Percentiles rank a stretch among this genome's conserved stretches.
phyloP scores from a whole-genome alignment of 2,797 vertebrate species.

The Leuciscus waleckii region DNA sequence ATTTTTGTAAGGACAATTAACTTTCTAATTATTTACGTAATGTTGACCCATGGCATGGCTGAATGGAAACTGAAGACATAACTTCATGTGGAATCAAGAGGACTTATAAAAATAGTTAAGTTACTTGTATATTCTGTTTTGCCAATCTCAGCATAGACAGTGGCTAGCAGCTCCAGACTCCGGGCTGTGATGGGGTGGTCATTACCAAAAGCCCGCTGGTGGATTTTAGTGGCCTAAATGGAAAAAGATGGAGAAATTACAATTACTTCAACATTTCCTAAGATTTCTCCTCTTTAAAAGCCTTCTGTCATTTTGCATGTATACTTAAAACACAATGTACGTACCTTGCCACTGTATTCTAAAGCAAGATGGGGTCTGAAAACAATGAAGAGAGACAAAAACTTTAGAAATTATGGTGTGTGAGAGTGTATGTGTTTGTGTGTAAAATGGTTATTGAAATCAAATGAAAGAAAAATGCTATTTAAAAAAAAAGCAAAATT shows the following conservation, averaged over 20 bases:
- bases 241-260: background rate
- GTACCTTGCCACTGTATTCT: slow-evolving; percentile 84
- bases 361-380: slow-evolving; percentile 82
- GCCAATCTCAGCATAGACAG: slow-evolving; percentile 82
- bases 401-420: background rate
- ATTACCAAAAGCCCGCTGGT: slow-evolving; percentile 81
- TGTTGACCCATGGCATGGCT: background rate
- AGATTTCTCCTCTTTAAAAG: slow-evolving; percentile 2
- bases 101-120: background rate
- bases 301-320: background rate
- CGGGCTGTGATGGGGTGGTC: slow-evolving; percentile 81
- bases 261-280: slow-evolving; percentile 7
- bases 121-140: slow-evolving; percentile 84
- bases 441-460: background rate
- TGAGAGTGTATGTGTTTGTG: background rate
- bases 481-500: background rate
- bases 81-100: background rate
- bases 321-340: slow-evolving; percentile 44
- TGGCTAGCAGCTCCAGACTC: slow-evolving; percentile 83
- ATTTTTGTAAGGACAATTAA: background rate
- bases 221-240: slow-evolving; percentile 81
- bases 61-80: background rate
- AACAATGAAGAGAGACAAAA: slow-evolving; percentile 34
- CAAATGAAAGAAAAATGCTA: background rate
- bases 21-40: background rate